Conservation (phyloP, 2,888 invertebrate species). For the Biston betularia region DNA sequence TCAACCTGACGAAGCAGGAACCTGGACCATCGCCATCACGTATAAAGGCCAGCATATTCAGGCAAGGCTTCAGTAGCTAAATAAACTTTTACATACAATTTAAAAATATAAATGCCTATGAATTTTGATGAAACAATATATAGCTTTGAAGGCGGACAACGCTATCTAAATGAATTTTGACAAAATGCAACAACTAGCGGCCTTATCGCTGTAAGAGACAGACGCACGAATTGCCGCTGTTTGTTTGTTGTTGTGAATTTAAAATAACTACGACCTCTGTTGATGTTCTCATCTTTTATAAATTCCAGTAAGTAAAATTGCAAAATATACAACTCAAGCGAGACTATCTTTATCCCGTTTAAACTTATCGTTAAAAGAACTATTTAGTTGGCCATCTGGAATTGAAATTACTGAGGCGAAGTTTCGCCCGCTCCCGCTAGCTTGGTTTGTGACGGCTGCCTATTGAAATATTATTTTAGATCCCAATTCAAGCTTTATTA, state of each 20-base stretch:
- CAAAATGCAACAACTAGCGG: too few relatives aligned
- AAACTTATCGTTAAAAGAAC: constrained; percentile 30
- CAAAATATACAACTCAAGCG: background rate
- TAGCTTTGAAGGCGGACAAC: too few relatives aligned
- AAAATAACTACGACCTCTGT: too few relatives aligned
- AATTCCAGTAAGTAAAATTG: constrained; percentile 5
- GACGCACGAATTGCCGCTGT: too few relatives aligned
- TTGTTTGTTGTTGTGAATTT: too few relatives aligned
- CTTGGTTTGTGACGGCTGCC: constrained; percentile 35
- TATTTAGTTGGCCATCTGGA: constrained; percentile 28
- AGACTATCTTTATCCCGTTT: constrained; percentile 19
- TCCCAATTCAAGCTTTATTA: constrained; percentile 31
- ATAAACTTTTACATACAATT: background rate
- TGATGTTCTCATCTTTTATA: background rate
- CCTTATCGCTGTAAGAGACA: too few relatives aligned
- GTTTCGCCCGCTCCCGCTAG: constrained; percentile 15
- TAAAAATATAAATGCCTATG: too few relatives aligned
- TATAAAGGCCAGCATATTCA: constrained; percentile 98
- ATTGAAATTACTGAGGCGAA: constrained; percentile 24
- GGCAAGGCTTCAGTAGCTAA: constrained; percentile 55
- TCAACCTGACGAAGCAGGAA: constrained; percentile 98
- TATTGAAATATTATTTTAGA: constrained; percentile 42
- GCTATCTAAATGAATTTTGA: too few relatives aligned
- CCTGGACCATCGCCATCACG: constrained; percentile 98
- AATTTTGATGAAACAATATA: too few relatives aligned